phyloP scores from a whole-genome alignment of 2,888 invertebrate species.

The Conops quadrifasciatus region DNA sequence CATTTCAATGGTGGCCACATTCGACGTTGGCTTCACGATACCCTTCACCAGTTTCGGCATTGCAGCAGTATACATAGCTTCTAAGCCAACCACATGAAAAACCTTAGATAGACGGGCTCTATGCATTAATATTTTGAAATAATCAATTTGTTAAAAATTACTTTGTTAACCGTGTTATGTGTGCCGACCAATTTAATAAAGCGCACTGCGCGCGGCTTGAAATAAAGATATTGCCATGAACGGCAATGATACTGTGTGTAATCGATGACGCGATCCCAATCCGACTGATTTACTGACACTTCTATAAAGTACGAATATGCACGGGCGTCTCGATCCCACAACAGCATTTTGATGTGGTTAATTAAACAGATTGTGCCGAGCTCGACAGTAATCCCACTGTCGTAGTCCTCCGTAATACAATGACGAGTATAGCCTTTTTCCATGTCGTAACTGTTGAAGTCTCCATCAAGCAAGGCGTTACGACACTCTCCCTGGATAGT shows the following conservation, averaged over 20 bases:
- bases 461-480: constrained; percentile 87
- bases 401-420: constrained; percentile 79
- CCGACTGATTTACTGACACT: constrained; percentile 93
- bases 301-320: constrained; percentile 69
- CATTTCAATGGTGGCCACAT: constrained; percentile 90
- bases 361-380: constrained; percentile 86
- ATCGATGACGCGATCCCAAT: constrained; percentile 94
- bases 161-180: constrained; percentile 94
- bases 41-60: constrained; percentile 80
- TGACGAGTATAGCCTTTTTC: constrained; percentile 92
- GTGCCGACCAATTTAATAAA: constrained; percentile 87
- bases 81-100: constrained; percentile 93
- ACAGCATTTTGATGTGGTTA: constrained; percentile 89
- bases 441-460: constrained; percentile 87
- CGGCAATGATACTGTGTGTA: constrained; percentile 92
- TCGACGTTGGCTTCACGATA: constrained; percentile 81
- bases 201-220: constrained; percentile 86
- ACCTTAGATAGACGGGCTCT: constrained; percentile 61
- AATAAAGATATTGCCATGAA: constrained; percentile 96
- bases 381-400: constrained; percentile 86
- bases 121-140: constrained; percentile 4
- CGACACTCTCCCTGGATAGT: constrained; percentile 92
- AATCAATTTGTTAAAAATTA: constrained; percentile 51
- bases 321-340: constrained; percentile 94
- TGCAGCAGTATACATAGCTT: constrained; percentile 84